These are phyloP conservation scores for Pungitius pungitius DNA, from an alignment of 2,113 vertebrate genomes.

Conservation along the genomic window DNA sequence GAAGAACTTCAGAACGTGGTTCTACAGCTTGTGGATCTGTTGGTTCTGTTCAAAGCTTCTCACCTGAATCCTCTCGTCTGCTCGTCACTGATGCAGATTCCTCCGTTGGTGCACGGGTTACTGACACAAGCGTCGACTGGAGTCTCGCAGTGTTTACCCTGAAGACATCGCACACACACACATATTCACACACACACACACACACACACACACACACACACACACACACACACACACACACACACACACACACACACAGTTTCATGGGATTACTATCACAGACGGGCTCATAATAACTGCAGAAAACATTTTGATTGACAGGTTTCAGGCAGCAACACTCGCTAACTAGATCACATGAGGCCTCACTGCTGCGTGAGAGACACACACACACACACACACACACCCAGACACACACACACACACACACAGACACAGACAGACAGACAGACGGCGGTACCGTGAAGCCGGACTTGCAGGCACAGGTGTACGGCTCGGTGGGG, in stretches of 20 bases:
- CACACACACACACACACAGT: background rate
- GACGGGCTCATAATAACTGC: slow-evolving; percentile 31
- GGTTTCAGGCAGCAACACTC: background rate
- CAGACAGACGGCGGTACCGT: slow-evolving; percentile 77
- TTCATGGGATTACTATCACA: slow-evolving; percentile 33
- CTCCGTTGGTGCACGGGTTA: slow-evolving; percentile 88
- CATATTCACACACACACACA: background rate
- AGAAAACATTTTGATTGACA: slow-evolving; percentile 8
- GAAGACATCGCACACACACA: slow-evolving; percentile 34
- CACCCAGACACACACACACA: background rate
- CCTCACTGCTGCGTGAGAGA: no score
- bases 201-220: slow-evolving; percentile 3
- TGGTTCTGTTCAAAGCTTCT: no score
- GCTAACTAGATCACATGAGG: background rate
- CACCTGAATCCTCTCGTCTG: slow-evolving; percentile 85
- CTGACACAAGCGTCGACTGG: slow-evolving; percentile 86
- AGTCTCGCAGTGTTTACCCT: slow-evolving; percentile 91
- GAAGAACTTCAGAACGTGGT: no score
- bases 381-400: background rate
- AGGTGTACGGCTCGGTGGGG: slow-evolving; percentile 83
- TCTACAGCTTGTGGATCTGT: no score
- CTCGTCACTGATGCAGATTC: slow-evolving; percentile 83
- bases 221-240: slow-evolving; percentile 18
- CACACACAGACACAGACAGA: background rate
- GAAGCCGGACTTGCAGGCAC: slow-evolving; percentile 83